phyloP scores from a whole-genome alignment of 2,113 vertebrate species.

The Bos javanicus region DNA sequence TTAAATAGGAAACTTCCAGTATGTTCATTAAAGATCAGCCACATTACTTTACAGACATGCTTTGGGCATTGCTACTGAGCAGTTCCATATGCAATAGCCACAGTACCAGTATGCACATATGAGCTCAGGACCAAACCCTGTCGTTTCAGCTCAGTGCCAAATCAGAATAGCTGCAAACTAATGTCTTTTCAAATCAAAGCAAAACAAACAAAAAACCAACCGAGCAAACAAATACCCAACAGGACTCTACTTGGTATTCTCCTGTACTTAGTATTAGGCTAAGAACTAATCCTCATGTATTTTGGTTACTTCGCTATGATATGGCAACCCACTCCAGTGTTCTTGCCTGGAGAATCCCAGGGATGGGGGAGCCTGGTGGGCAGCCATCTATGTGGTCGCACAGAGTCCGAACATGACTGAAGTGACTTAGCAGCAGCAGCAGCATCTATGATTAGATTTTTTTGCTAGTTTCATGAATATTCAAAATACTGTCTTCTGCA shows the following conservation, averaged over 20 bases:
- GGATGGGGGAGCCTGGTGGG: no score
- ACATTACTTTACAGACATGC: background rate
- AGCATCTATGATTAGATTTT: background rate
- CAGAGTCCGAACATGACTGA: no score
- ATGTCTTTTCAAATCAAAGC: background rate
- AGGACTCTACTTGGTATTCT: background rate
- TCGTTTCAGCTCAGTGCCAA: background rate
- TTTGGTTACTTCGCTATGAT: background rate
- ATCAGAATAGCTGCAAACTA: background rate
- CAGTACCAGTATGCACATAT: background rate
- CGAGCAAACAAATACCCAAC: background rate
- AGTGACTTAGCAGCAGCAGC: no score
- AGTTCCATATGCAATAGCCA: background rate
- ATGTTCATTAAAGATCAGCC: constrained; percentile 7
- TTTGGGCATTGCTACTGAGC: background rate
- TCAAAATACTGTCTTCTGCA: background rate
- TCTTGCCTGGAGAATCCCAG: no score
- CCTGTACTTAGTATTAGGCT: background rate
- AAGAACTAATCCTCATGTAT: background rate
- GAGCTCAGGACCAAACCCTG: background rate
- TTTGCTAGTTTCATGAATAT: background rate
- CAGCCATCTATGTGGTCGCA: no score
- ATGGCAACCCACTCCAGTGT: no score
- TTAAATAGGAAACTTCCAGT: background rate
- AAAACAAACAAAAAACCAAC: background rate